Evolutionary conservation across 2,113 vertebrate genomes (phyloP).

Genomic region (Phocoena phocoena): DNA sequence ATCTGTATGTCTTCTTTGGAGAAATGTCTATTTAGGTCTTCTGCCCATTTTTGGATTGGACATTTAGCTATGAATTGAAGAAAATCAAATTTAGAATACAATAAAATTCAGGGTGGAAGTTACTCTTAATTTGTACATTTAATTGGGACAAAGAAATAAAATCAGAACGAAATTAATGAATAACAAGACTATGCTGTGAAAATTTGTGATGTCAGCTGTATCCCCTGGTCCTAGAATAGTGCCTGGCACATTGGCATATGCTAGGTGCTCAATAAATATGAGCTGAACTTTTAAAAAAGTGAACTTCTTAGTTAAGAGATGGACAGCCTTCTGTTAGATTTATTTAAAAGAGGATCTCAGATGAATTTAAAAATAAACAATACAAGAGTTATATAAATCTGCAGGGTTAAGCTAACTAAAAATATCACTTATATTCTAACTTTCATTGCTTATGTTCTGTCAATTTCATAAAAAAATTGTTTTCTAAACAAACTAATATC

Average conservation of each 20-base stretch:
- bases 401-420: background rate
- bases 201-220: background rate
- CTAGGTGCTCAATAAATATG: background rate
- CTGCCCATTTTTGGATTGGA: too few relatives aligned
- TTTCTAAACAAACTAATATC: constrained; percentile 40
- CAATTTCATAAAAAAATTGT: constrained; percentile 12
- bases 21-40: too few relatives aligned
- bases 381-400: background rate
- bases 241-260: background rate
- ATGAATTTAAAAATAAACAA: background rate
- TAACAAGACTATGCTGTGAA: background rate
- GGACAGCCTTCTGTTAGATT: background rate
- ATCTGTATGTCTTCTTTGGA: too few relatives aligned
- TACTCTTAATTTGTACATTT: constrained; percentile 9
- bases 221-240: background rate
- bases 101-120: background rate
- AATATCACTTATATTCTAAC: background rate
- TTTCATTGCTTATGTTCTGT: background rate
- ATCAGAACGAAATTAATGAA: constrained; percentile 6
- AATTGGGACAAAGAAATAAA: background rate
- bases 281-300: background rate
- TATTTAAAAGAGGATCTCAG: background rate
- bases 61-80: background rate
- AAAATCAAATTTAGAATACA: constrained; percentile 26
- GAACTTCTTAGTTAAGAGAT: background rate